phyloP scores from a whole-genome alignment of 2,888 invertebrate species.

The Cenopis cana region DNA sequence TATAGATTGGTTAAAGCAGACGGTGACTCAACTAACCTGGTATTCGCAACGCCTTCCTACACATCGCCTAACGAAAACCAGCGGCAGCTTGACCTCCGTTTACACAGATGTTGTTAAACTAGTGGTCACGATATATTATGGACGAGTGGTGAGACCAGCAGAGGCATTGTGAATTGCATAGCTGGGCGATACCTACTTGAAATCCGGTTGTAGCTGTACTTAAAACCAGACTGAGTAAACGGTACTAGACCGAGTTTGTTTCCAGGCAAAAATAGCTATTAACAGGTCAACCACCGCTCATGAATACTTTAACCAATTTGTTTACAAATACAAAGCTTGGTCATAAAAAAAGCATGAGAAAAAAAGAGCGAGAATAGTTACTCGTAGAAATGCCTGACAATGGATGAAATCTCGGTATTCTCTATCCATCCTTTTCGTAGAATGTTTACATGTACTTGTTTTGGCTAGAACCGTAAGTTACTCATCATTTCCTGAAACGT shows the following conservation, averaged over 20 bases:
- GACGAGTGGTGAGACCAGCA: neutral
- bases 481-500: no score
- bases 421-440: neutral
- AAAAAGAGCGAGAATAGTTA: neutral
- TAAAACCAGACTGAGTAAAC: conserved; percentile 33
- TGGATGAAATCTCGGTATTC: neutral
- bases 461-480: no score
- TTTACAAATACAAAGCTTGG: conserved; percentile 9
- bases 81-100: neutral
- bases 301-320: neutral
- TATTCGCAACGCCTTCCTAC: neutral
- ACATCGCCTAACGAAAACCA: neutral
- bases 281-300: conserved; percentile 14
- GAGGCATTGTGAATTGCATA: neutral
- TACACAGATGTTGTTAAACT: neutral
- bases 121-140: neutral
- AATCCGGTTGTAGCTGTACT: conserved; percentile 70
- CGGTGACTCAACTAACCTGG: conserved; percentile 66
- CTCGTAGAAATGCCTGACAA: neutral
- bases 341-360: neutral
- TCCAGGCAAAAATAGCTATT: conserved; percentile 18
- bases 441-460: no score
- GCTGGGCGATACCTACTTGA: conserved; percentile 57
- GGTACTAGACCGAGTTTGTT: conserved; percentile 34
- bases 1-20: conserved; percentile 42